Evolutionary conservation across 2,797 vertebrate genomes (phyloP), one percentile per base, ranked within the genome.

Genomic region (Enteromius radiatus): DNA sequence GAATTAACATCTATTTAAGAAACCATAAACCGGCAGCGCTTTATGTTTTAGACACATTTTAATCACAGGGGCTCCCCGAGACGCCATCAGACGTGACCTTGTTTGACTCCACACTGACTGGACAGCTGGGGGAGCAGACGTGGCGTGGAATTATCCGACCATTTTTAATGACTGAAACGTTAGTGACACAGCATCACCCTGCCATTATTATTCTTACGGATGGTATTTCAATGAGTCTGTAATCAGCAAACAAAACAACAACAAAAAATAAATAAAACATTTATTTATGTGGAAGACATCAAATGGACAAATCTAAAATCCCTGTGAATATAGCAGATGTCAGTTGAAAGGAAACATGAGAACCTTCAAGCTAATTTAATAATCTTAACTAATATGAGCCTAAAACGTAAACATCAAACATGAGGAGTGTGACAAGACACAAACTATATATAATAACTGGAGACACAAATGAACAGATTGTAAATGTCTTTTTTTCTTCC

Each of bases 51-150:
- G 74, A 45, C 81, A 77, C 74, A 70, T 83, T 83, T 63, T 77
- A 77, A 78, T 83, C 81, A 70, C 81, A 33, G 31, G 71, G 85
- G 52, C 76, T 82, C 76, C 67, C 61, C 19, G 82, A 78, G 84
- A 83, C 59, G 54, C 73, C 76, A 85, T 80, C 81, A 79, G 64
- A 70, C 23, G 19, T 80, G 80, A 87, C 87, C 84, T 88, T 85
- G 85, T 83, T 82, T 85, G 84, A 85, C 87, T 80, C 75, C 76
- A 61, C 28, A 76, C 33, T 49, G 79, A 78, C 79, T 78, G 85
- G 76, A 75, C 75, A 78, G 81, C 75, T 83, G 65, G 75, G 64
- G 38, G 43, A 78, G 74, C 64, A 83, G 81, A 76, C 81, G 64
- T 83, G 38, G 21, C 0, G 15, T 38, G 65, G 65, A 83, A 78